phyloP scores from a whole-genome alignment of 2,797 vertebrate genomes.

The Syndactyla subalaris region DNA sequence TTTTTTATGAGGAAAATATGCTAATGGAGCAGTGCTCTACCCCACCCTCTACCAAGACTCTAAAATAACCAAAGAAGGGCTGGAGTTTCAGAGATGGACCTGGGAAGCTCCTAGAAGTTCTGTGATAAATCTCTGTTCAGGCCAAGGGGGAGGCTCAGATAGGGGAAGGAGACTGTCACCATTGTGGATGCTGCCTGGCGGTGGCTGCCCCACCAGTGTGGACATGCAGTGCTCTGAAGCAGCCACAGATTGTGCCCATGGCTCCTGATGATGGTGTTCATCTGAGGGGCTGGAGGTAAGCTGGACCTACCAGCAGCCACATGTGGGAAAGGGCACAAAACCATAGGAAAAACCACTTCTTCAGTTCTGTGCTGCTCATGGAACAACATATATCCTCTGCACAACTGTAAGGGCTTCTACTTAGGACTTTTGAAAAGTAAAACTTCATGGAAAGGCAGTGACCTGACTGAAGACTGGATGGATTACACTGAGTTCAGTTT shows the following conservation, averaged over 20 bases:
- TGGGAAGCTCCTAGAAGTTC: neutral
- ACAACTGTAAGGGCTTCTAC: neutral
- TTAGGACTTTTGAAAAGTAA: neutral
- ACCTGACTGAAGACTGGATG: neutral
- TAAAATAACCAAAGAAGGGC: neutral
- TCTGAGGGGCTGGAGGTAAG: neutral
- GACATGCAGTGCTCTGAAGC: neutral
- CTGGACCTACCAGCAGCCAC: neutral
- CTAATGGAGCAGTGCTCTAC: neutral
- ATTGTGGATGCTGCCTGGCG: accelerated
- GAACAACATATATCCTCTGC: neutral
- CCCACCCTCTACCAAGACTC: neutral
- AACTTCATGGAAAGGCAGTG: neutral
- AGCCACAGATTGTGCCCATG: accelerated
- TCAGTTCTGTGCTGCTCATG: neutral
- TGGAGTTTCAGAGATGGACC: neutral
- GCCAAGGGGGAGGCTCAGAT: neutral
- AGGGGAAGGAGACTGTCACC: neutral
- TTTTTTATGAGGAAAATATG: neutral
- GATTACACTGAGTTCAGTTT: neutral
- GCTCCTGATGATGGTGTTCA: neutral
- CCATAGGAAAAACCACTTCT: accelerated
- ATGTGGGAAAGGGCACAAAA: neutral
- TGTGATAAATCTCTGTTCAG: neutral
- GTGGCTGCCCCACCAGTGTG: no score